Conservation (phyloP, 1,140 invertebrate species). For the silkworm (Bombyx mori) region ASM3026992v2 NC_085118.1:13731501-13732000, state of each 20-base stretch:
- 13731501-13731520: neutral
- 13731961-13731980: no score
- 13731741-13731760: conserved; percentile 1
- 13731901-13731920: no score
- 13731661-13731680: neutral
- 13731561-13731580: neutral
- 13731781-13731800: neutral
- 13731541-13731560: neutral
- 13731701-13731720: neutral
- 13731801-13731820: neutral
- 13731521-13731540: neutral
- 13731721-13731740: no score
- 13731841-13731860: conserved; percentile 2
- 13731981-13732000: no score
- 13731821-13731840: neutral
- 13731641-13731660: neutral
- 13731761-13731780: conserved; percentile 2
- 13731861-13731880: neutral
- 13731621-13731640: conserved; percentile 1
- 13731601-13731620: neutral
- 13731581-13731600: neutral
- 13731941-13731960: no score
- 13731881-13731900: no score
- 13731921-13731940: no score
- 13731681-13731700: neutral